phyloP scores from a whole-genome alignment of 2,113 vertebrate genomes.

The Formicarius rufipectus region DNA sequence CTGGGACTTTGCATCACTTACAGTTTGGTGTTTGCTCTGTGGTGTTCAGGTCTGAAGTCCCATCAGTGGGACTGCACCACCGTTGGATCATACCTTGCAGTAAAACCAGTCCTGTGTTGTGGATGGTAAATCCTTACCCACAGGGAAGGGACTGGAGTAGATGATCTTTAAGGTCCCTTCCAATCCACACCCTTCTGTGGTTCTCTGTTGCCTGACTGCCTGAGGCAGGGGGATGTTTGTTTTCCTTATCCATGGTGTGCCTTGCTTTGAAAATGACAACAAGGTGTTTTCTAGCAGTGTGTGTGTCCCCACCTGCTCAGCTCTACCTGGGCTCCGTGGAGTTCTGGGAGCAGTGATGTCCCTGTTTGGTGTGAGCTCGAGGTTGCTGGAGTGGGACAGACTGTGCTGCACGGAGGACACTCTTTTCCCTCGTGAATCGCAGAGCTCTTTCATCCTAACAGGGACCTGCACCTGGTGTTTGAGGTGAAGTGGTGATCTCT shows the following conservation, averaged over 20 bases:
- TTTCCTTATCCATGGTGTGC: background rate
- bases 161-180: background rate
- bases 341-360: background rate
- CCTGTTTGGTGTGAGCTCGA: background rate
- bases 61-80: background rate
- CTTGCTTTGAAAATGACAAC: background rate
- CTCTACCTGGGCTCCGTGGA: background rate
- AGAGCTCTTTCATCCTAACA: background rate
- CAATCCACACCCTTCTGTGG: accelerated
- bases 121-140: background rate
- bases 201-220: accelerated
- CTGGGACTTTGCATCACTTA: background rate
- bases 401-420: background rate
- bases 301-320: background rate
- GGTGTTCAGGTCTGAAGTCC: background rate
- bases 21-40: background rate
- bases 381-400: background rate
- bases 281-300: background rate
- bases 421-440: background rate
- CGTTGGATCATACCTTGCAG: background rate
- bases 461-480: background rate
- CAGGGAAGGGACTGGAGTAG: background rate
- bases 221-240: accelerated
- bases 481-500: background rate
- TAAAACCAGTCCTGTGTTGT: background rate